These are phyloP conservation scores for Huso huso DNA, from an alignment of 2,797 vertebrate genomes.

Conservation along the genomic window DNA sequence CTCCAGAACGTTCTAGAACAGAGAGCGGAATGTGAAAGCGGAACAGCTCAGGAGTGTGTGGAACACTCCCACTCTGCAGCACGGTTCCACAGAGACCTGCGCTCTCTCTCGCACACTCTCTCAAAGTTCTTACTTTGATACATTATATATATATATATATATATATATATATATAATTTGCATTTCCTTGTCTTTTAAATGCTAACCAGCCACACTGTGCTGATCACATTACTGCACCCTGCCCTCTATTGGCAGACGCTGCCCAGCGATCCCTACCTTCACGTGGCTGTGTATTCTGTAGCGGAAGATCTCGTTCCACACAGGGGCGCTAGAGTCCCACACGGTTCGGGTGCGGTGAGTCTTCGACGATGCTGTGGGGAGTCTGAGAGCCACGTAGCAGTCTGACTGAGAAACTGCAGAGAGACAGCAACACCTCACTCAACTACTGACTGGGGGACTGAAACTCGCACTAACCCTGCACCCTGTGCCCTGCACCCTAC, in stretches of 20 bases:
- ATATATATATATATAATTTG: too few species aligned
- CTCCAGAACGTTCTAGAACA: slow-evolving; percentile 66
- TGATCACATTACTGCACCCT: too few species aligned
- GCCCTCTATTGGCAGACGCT: too few species aligned
- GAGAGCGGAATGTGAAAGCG: background rate
- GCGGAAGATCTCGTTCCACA: slow-evolving; percentile 75
- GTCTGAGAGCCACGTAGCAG: slow-evolving; percentile 61
- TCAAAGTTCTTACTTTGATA: too few species aligned
- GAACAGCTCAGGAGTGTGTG: background rate
- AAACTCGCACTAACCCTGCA: background rate
- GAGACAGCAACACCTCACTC: slow-evolving; percentile 4
- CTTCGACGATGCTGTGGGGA: slow-evolving; percentile 63
- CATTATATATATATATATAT: too few species aligned
- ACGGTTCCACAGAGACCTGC: too few species aligned
- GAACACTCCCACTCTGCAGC: background rate
- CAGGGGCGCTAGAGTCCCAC: slow-evolving; percentile 50
- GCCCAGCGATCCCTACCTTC: slow-evolving; percentile 54
- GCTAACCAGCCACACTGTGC: too few species aligned
- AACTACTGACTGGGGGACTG: background rate
- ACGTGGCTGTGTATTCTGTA: slow-evolving; percentile 59
- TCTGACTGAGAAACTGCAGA: slow-evolving; percentile 61
- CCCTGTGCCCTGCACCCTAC: too few species aligned
- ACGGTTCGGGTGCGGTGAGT: slow-evolving; percentile 55
- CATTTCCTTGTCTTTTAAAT: too few species aligned
- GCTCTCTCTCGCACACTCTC: too few species aligned